phyloP scores from a whole-genome alignment of 1,140 invertebrate genomes.

The Polyergus mexicanus region DNA sequence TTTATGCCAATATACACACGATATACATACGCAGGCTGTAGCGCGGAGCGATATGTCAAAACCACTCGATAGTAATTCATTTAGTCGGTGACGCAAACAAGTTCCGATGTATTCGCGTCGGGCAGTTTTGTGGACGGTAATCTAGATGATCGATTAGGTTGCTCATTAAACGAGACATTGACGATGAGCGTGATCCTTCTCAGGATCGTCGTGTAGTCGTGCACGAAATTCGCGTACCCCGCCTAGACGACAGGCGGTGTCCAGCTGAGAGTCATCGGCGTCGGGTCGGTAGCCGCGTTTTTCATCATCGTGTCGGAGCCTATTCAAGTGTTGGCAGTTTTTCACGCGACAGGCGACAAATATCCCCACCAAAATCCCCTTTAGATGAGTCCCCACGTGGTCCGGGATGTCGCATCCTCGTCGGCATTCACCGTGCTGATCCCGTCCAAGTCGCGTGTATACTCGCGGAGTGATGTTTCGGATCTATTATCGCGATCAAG shows the following conservation, averaged over 20 bases:
- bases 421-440: slow-evolving; percentile 77
- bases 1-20: neutral
- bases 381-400: slow-evolving; percentile 81
- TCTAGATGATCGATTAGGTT: slow-evolving; percentile 35
- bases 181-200: slow-evolving; percentile 29
- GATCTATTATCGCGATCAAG: neutral
- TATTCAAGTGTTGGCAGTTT: slow-evolving; percentile 83
- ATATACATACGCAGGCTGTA: neutral
- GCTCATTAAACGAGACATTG: slow-evolving; percentile 11
- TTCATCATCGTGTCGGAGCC: slow-evolving; percentile 77
- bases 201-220: neutral
- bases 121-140: slow-evolving; percentile 32
- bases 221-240: slow-evolving; percentile 44
- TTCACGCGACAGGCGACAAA: slow-evolving; percentile 80
- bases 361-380: slow-evolving; percentile 81
- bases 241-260: slow-evolving; percentile 72
- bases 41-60: slow-evolving; percentile 1
- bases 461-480: slow-evolving; percentile 16
- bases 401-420: slow-evolving; percentile 75
- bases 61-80: slow-evolving; percentile 27
- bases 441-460: slow-evolving; percentile 60
- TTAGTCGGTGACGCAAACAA: slow-evolving; percentile 21
- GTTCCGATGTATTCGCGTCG: slow-evolving; percentile 11
- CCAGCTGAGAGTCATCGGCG: slow-evolving; percentile 76
- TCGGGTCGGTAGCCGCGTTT: slow-evolving; percentile 78